Evolutionary conservation across 1,140 invertebrate genomes (phyloP), one percentile per base, ranked within the genome.

Genomic region (Saccostrea glomerata): DNA sequence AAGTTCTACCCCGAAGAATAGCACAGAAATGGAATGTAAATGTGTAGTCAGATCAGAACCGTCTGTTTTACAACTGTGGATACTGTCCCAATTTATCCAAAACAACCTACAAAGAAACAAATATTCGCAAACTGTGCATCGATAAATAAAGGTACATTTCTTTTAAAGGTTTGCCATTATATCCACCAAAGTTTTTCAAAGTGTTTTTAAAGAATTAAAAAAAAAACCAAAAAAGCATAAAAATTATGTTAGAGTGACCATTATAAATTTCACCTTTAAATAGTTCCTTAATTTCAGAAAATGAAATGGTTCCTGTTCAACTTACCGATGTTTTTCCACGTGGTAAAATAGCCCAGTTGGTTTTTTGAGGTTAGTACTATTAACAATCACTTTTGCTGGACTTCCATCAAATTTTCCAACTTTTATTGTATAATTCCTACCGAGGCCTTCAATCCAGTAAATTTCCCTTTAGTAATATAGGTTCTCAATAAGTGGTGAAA

Each of bases 361-460:
- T 30, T 54, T 56, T 30, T 85, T 58, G 6, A 85, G 56, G 36
- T 23, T 20, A 2, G 7, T 30, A 12, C 15, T 85, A 25, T 85
- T 25, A 11, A 85, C 84, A n/a, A 85, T 54, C 17, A 85, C 56
- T 17, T 58, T 58, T 36, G 55, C 56, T 17, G 47, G 17, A 40
- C 55, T 85, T 20, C 66, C 87, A 17, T 85, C 83, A 7, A 88
- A 9, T n/a, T 40, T 60, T 36, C 55, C 84, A 25, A 25, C 25
- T 58, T 60, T 85, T 58, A 85, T 85, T 36, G 56, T 40, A 47
- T 88, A 85, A 13, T 77, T 20, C 40, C 13, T n/a, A 30, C 60
- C 56, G n/a, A 5, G n/a, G 2, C 87, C 87, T 12, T 47, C 47
- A 13, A 88, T 77, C 87, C 87, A 88, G 66, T 85, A 88, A 60